A percentile compares a stretch with the other conserved stretches of the same genome.
Conservation (phyloP, 2,113 vertebrate species). For the Halcyon malimbica region DNA sequence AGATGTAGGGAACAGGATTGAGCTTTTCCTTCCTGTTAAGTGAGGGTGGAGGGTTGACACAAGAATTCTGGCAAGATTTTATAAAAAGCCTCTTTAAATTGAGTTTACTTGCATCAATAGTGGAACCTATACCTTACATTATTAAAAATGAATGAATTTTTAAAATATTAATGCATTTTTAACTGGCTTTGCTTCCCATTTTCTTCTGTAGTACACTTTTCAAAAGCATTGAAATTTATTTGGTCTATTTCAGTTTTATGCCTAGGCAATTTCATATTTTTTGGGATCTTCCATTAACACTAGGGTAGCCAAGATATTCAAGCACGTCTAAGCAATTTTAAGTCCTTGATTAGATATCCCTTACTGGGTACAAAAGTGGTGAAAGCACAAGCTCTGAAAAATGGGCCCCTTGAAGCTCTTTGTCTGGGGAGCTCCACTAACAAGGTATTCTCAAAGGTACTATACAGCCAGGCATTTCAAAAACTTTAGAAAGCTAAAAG, state of each 20-base stretch:
- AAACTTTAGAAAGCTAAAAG: background rate
- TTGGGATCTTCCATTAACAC: background rate
- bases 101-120: background rate
- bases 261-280: background rate
- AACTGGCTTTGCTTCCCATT: background rate
- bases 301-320: background rate
- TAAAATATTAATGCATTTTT: background rate
- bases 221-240: background rate
- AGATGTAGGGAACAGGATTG: background rate
- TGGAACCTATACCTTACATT: background rate
- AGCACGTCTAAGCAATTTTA: background rate
- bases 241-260: background rate
- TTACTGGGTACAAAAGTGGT: background rate
- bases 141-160: background rate
- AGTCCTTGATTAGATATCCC: background rate
- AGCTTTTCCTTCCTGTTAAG: background rate
- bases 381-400: slow-evolving; percentile 8
- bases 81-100: background rate
- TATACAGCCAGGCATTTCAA: background rate
- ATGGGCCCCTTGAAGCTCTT: background rate
- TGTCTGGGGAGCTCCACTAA: background rate
- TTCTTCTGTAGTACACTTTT: background rate
- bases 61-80: background rate
- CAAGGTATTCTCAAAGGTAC: background rate
- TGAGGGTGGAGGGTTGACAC: background rate